These are phyloP conservation scores for Onychomys leucogaster DNA, from an alignment of 2,797 vertebrate genomes.

Conservation along the genomic window DNA sequence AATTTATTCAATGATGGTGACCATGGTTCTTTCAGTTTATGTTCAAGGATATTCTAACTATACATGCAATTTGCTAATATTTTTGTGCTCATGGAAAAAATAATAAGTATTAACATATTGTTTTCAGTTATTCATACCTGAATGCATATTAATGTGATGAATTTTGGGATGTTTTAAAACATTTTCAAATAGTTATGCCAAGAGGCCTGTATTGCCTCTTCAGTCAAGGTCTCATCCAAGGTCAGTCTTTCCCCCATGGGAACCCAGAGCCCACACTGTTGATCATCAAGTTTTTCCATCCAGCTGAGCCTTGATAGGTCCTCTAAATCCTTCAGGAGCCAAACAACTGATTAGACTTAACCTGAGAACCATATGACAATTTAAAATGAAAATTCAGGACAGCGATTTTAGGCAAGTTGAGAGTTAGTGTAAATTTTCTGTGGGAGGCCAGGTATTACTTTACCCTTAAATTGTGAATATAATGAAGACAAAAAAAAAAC, in stretches of 20 bases:
- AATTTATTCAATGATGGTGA: not conserved
- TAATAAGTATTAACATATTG: not conserved
- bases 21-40: not conserved
- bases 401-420: not conserved
- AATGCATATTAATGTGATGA: not conserved
- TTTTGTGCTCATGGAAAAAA: not conserved
- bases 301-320: not conserved
- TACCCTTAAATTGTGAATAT: not conserved
- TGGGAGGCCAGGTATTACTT: not conserved
- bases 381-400: not conserved
- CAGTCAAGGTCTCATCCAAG: not conserved
- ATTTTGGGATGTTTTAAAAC: not conserved
- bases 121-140: not conserved
- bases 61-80: not conserved
- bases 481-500: not conserved
- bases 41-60: not conserved
- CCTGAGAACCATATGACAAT: not conserved
- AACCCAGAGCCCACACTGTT: not conserved
- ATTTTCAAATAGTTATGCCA: not conserved
- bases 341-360: not conserved
- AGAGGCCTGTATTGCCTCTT: not conserved
- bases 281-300: not conserved
- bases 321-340: not conserved
- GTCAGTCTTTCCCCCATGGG: not conserved
- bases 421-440: not conserved